These are phyloP conservation scores for Eumacrocentrus americanus DNA, from an alignment of 2,888 invertebrate species.

Conservation along the genomic window DNA sequence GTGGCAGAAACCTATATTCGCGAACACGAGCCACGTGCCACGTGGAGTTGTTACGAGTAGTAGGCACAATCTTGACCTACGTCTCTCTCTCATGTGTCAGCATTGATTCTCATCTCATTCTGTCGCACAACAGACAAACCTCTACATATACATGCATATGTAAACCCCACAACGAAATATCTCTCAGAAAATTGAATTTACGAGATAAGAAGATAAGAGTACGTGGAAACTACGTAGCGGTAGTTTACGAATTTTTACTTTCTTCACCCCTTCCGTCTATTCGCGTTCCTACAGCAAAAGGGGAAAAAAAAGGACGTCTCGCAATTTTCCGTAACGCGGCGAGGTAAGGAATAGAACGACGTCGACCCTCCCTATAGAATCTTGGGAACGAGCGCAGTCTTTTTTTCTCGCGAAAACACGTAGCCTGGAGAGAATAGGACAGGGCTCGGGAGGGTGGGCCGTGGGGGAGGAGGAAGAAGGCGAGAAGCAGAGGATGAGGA, in stretches of 20 bases:
- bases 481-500: slow-evolving; percentile 30
- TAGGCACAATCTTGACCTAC: slow-evolving; percentile 50
- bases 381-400: slow-evolving; percentile 32
- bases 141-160: no score
- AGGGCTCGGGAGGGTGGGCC: slow-evolving; percentile 6
- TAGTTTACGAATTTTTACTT: no score
- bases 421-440: slow-evolving; percentile 25
- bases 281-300: slow-evolving; percentile 11
- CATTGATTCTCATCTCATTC: background rate
- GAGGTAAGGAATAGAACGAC: slow-evolving; percentile 18
- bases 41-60: slow-evolving; percentile 36
- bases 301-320: slow-evolving; percentile 30
- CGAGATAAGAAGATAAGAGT: no score
- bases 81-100: slow-evolving; percentile 28
- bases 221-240: no score
- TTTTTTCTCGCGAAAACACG: slow-evolving; percentile 39
- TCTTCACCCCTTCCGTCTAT: no score
- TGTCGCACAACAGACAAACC: no score
- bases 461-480: slow-evolving; percentile 20
- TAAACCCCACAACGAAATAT: no score
- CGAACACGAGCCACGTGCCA: slow-evolving; percentile 38
- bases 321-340: slow-evolving; percentile 41
- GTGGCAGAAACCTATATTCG: slow-evolving; percentile 39
- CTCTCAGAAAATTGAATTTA: no score
- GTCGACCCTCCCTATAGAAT: slow-evolving; percentile 22